Conservation (phyloP, 2,113 vertebrate species). For the Centrocercus urophasianus region DNA sequence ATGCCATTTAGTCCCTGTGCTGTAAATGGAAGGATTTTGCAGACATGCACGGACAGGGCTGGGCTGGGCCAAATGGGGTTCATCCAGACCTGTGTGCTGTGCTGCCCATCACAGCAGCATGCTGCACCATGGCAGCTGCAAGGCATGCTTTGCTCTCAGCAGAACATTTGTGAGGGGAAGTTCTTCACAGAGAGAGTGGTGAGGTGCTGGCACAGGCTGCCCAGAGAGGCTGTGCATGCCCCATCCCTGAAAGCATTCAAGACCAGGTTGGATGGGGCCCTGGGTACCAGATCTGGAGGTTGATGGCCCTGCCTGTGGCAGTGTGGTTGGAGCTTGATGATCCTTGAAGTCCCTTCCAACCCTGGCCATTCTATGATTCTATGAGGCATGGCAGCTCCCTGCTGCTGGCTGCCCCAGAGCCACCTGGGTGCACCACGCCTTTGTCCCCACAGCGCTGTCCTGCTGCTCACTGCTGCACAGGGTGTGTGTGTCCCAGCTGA, state of each 20-base stretch:
- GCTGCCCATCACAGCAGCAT: not conserved
- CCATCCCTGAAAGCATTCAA: too few species aligned
- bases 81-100: not conserved
- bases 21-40: rapidly evolving
- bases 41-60: not conserved
- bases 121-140: not conserved
- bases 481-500: too few species aligned
- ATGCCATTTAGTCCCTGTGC: rapidly evolving
- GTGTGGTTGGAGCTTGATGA: too few species aligned
- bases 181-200: too few species aligned
- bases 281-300: too few species aligned
- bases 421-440: not conserved
- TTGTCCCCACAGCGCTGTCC: not conserved
- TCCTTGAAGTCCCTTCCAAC: too few species aligned
- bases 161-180: not conserved
- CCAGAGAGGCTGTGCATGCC: too few species aligned
- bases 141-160: not conserved
- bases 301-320: too few species aligned
- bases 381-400: not conserved
- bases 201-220: too few species aligned
- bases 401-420: not conserved
- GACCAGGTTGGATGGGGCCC: too few species aligned
- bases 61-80: not conserved
- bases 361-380: too few species aligned
- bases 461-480: not conserved